These are phyloP conservation scores for Taeniopygia guttata DNA, from an alignment of 2,797 vertebrate species.

Conservation along the genomic window DNA sequence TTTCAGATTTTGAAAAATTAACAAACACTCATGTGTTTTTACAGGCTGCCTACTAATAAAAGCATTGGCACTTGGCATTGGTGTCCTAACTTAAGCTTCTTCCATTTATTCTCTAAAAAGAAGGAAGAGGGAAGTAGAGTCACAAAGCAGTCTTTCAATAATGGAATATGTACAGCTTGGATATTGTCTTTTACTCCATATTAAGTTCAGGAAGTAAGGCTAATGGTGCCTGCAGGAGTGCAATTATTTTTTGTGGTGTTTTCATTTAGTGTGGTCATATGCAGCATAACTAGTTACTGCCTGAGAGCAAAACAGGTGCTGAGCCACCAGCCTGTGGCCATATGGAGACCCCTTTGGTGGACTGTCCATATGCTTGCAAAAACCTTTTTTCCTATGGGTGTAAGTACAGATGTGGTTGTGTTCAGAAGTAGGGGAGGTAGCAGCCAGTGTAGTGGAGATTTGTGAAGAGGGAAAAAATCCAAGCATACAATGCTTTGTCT, in stretches of 20 bases:
- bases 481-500: not conserved
- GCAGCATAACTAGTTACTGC: not conserved
- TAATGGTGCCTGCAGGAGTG: not conserved
- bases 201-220: not conserved
- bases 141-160: not conserved
- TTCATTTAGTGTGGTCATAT: not conserved
- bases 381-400: not conserved
- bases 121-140: not conserved
- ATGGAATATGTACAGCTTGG: not conserved
- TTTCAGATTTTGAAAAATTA: not conserved
- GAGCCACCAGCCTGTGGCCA: not conserved
- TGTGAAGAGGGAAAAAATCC: not conserved
- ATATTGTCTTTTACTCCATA: not conserved
- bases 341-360: not conserved
- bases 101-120: not conserved
- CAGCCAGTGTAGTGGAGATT: fast-evolving
- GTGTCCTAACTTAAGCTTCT: not conserved
- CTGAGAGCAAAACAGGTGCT: not conserved
- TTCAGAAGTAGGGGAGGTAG: not conserved
- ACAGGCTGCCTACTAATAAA: not conserved
- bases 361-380: not conserved
- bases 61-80: not conserved
- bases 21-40: not conserved
- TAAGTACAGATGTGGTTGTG: not conserved
- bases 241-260: not conserved